These are phyloP conservation scores for Calephelis virginiensis DNA, from an alignment of 1,140 invertebrate genomes.

Conservation along the genomic window DNA sequence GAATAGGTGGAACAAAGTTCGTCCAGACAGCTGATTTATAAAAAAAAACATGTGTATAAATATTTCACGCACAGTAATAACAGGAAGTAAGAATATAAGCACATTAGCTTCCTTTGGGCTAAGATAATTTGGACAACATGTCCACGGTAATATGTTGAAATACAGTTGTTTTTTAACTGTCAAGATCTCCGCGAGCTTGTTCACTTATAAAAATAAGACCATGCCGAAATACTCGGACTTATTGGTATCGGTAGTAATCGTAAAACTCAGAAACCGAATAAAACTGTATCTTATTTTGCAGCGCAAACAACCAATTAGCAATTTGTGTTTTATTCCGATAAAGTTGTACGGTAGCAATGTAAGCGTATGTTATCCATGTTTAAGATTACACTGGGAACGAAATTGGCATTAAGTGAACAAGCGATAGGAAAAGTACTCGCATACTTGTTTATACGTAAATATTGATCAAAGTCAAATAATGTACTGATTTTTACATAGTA, in stretches of 20 bases:
- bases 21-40: too few species aligned
- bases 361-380: constrained; percentile 33
- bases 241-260: constrained; percentile 27
- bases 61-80: too few species aligned
- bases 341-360: constrained; percentile 35
- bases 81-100: too few species aligned
- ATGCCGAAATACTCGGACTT: constrained; percentile 18
- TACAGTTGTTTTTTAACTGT: too few species aligned
- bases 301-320: constrained; percentile 63
- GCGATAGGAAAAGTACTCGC: constrained; percentile 23
- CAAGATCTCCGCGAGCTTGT: too few species aligned
- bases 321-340: constrained; percentile 47
- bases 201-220: constrained; percentile 4
- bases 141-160: too few species aligned
- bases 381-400: constrained; percentile 33
- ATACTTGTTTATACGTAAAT: constrained; percentile 3
- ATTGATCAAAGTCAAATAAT: constrained; percentile 3
- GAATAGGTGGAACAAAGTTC: too few species aligned
- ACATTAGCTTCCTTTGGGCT: too few species aligned
- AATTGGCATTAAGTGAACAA: constrained; percentile 34
- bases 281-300: constrained; percentile 45
- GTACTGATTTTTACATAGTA: background rate
- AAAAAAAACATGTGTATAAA: too few species aligned
- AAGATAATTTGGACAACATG: too few species aligned
- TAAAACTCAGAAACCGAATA: constrained; percentile 37